Conservation (phyloP, 2,113 vertebrate genomes). For the Carollia perspicillata region DNA sequence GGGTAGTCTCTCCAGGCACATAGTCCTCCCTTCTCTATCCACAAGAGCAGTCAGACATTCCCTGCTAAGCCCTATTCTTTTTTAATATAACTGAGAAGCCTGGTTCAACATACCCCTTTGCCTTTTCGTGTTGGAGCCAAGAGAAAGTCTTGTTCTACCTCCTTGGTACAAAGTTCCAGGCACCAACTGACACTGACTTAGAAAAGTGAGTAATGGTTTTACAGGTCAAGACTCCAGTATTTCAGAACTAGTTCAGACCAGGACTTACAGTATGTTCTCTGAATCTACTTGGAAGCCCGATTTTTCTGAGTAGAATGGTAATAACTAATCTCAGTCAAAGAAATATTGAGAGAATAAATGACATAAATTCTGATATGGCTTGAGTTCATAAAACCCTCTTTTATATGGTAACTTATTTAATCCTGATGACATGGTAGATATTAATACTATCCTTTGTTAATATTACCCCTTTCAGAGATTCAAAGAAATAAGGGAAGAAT, state of each 20-base stretch:
- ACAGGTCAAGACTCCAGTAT: neutral
- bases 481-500: neutral
- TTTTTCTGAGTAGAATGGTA: neutral
- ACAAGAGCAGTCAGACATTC: neutral
- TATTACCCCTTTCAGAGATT: neutral
- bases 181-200: neutral
- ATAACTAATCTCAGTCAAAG: neutral
- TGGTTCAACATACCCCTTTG: fast-evolving
- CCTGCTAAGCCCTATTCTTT: neutral
- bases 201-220: neutral
- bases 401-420: neutral
- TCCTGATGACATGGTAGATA: neutral
- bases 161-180: neutral
- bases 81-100: neutral
- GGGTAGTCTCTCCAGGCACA: neutral
- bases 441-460: neutral
- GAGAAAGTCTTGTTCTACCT: neutral
- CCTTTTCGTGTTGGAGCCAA: neutral
- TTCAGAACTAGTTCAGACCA: neutral
- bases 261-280: neutral
- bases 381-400: neutral
- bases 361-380: neutral
- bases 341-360: neutral
- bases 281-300: neutral
- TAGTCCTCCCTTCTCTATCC: neutral